Base-by-base conservation (phyloP, 2,888 invertebrate species). In the Eumacrocentrus americanus region DNA sequence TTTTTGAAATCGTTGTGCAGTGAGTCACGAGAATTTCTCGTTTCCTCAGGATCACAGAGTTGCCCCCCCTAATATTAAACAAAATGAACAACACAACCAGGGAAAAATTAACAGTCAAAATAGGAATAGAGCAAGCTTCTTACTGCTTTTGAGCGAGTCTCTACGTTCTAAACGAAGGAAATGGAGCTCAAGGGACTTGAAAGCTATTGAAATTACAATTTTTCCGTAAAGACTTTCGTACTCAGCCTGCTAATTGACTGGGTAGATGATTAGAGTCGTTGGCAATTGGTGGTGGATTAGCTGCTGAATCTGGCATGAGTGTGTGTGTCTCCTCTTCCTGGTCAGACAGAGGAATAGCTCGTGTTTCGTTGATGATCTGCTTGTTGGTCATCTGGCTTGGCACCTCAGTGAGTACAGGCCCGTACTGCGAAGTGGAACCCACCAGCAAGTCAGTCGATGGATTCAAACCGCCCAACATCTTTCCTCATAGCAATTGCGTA, bases 361-460 rank as follows among this genome's bases (percentile, higher is more conserved):
- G 68, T 0, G 71, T 65, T 3, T 72, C 71, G 46, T 62, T 71
- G 5, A 68, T 63, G 47, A 63, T 50, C 60, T 77, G 75, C 64
- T 76, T 78, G 61, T 73, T 62, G 67, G 78, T 79, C 70, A 76
- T 60, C 62, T 79, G 79, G 57, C 77, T 78, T 57, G 80, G 80
- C 65, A 79, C 67, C 71, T 80, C 80, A 38, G 80, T 80, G 54
- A 80, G 80, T 78, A 80, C 80, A 56, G 80, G 80, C 75, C 80
- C 80, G 80, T 80, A 80, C 80, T 80, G 80, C 80, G 80, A 80
- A 80, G 80, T 78, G 77, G 80, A 80, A 80, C 80, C 80, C 80
- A 80, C 80, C 80, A 80, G 80, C 80, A 80, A 80, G 79, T 80
- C 80, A 80, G 80, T 80, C 62, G 80, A 80, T 77, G 80, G 80